These are phyloP conservation scores for Synergus gifuensis DNA, from an alignment of 2,888 invertebrate species.

Conservation along the genomic window DNA sequence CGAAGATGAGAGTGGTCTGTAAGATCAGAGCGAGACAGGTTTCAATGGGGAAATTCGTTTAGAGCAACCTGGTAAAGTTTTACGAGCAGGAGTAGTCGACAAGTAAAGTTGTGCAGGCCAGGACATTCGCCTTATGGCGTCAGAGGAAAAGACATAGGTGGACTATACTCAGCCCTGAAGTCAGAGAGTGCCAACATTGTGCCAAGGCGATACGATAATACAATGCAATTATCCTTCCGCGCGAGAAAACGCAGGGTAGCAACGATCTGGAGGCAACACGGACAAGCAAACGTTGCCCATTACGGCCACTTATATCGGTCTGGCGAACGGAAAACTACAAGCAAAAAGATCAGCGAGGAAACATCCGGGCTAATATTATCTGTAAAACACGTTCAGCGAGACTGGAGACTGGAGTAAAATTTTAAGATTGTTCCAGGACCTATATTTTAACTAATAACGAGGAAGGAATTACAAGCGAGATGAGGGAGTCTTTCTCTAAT, in stretches of 20 bases:
- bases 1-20: constrained; percentile 37
- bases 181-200: constrained; percentile 33
- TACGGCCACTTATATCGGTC: constrained; percentile 41
- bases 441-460: constrained; percentile 33
- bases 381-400: constrained; percentile 44
- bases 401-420: constrained; percentile 17
- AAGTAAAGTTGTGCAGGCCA: constrained; percentile 37
- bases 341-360: constrained; percentile 50
- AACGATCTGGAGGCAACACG: constrained; percentile 34
- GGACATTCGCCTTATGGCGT: constrained; percentile 39
- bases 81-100: constrained; percentile 35
- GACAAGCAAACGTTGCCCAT: constrained; percentile 35
- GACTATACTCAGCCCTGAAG: background rate
- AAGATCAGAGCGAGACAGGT: constrained; percentile 33
- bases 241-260: constrained; percentile 38
- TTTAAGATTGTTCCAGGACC: constrained; percentile 32
- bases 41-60: constrained; percentile 38
- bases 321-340: constrained; percentile 46
- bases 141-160: constrained; percentile 22
- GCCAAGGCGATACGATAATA: constrained; percentile 40
- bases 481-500: constrained; percentile 24
- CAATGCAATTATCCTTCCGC: constrained; percentile 41
- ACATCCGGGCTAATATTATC: constrained; percentile 56
- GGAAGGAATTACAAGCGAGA: constrained; percentile 4
- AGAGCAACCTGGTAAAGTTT: constrained; percentile 37